These are phyloP conservation scores for Chouioia cunea DNA, from an alignment of 2,888 invertebrate genomes.

Conservation along the genomic window DNA sequence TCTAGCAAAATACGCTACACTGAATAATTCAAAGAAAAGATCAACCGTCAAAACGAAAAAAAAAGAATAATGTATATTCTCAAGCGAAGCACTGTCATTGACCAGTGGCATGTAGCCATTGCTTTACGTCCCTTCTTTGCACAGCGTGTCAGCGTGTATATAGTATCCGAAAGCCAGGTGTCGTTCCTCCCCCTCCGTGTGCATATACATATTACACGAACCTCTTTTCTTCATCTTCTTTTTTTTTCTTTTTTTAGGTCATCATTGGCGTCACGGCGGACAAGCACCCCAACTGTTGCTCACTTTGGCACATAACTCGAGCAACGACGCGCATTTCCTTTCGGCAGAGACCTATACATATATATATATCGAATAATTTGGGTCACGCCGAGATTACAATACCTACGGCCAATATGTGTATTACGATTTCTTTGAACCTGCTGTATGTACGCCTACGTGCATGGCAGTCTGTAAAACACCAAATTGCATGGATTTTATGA, in stretches of 20 bases:
- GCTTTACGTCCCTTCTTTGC: no score
- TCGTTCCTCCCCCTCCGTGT: conserved; percentile 34
- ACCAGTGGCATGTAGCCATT: conserved; percentile 8
- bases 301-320: conserved; percentile 53
- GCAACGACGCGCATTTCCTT: conserved; percentile 29
- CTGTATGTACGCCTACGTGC: conserved; percentile 32
- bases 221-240: no score
- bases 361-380: conserved; percentile 2
- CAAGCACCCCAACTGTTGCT: conserved; percentile 54
- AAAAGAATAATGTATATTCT: no score
- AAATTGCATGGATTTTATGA: conserved; percentile 10
- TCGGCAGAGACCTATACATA: neutral
- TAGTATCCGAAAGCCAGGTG: conserved; percentile 55
- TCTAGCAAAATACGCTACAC: no score
- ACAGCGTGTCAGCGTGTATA: no score
- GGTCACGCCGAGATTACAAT: conserved; percentile 16
- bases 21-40: no score
- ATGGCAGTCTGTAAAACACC: conserved; percentile 26
- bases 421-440: neutral
- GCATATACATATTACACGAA: conserved; percentile 8
- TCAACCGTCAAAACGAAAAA: no score
- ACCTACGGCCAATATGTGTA: neutral
- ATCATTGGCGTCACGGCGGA: conserved; percentile 52
- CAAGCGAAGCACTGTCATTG: neutral
- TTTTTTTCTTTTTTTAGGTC: conserved; percentile 55